A percentile compares a stretch with the other conserved stretches of the same genome.
Evolutionary conservation across 2,797 vertebrate genomes (phyloP).

Genomic region (Sandelia bainsii): DNA sequence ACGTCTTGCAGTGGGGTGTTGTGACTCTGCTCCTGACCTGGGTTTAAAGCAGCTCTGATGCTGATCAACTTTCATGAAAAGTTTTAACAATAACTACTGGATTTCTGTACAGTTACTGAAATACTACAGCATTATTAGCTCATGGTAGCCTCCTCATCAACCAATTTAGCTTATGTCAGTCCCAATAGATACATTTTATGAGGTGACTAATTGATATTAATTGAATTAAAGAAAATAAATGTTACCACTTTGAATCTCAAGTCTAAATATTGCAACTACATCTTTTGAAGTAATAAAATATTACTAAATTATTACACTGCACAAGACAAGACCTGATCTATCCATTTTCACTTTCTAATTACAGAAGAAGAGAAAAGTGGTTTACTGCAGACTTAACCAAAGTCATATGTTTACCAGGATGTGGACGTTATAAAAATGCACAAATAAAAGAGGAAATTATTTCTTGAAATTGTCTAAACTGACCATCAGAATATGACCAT

Average conservation of each 20-base stretch:
- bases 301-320: neutral
- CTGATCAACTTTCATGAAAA: constrained; percentile 11
- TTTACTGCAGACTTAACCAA: constrained; percentile 11
- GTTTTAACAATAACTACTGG: constrained; percentile 4
- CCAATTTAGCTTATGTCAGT: neutral
- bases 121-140: neutral
- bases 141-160: neutral
- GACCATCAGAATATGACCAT: neutral
- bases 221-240: too few relatives aligned
- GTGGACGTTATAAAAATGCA: constrained; percentile 11
- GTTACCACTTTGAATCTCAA: too few relatives aligned
- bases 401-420: constrained; percentile 30
- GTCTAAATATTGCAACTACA: neutral
- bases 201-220: too few relatives aligned
- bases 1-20: constrained; percentile 3
- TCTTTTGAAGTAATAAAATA: neutral
- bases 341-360: constrained; percentile 15
- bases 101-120: neutral
- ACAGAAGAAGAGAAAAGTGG: neutral
- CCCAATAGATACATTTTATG: neutral
- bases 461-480: constrained; percentile 18
- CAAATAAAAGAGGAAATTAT: constrained; percentile 26
- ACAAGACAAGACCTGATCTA: neutral
- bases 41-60: constrained; percentile 4
- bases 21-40: constrained; percentile 2